phyloP scores from a whole-genome alignment of 2,113 vertebrate genomes.

The Alligator sinensis region DNA sequence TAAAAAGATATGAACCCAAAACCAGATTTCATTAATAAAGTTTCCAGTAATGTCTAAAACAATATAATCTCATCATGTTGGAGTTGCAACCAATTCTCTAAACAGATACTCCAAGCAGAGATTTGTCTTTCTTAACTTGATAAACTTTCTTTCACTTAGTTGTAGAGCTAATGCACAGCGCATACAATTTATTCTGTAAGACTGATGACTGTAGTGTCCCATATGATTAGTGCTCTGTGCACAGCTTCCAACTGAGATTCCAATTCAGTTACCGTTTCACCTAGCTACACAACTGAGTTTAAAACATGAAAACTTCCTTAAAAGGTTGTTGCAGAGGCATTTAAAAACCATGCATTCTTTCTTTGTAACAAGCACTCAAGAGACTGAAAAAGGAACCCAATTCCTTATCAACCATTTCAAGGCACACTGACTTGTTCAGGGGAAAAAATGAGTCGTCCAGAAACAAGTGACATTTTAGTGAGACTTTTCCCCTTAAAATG shows the following conservation, averaged over 20 bases:
- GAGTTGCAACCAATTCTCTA: neutral
- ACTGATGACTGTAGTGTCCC: neutral
- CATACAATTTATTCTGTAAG: neutral
- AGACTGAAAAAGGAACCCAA: neutral
- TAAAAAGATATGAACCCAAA: neutral
- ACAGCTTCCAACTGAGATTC: slow-evolving; percentile 40
- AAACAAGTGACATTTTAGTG: neutral
- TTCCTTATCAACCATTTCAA: neutral
- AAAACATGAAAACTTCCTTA: slow-evolving; percentile 39
- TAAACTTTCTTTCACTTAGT: neutral
- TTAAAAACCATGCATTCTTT: neutral
- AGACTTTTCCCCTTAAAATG: no score
- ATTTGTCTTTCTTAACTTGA: neutral
- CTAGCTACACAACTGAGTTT: slow-evolving; percentile 22
- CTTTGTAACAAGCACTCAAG: neutral
- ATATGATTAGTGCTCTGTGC: neutral
- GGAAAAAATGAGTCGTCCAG: neutral
- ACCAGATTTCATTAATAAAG: neutral
- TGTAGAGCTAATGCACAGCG: neutral
- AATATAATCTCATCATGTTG: neutral
- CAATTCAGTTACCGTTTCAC: slow-evolving; percentile 36
- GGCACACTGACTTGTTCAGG: neutral
- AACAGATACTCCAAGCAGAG: neutral
- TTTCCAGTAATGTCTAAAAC: neutral
- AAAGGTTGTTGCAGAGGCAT: slow-evolving; percentile 20